Conservation (phyloP, 2,113 vertebrate species). For the Rallus limicola region DNA sequence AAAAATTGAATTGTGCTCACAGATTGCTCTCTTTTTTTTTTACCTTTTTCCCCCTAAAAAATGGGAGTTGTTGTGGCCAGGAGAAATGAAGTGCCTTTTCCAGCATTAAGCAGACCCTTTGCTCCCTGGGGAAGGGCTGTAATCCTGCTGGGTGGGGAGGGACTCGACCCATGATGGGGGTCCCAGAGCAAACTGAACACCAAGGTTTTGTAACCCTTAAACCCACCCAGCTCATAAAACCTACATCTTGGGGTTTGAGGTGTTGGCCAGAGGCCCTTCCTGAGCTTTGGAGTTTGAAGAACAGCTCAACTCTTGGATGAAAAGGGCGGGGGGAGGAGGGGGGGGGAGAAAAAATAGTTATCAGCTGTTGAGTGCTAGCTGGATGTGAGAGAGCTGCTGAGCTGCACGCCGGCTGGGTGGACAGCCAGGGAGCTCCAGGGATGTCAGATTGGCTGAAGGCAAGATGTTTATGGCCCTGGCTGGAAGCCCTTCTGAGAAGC, state of each 20-base stretch:
- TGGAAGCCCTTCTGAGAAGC: slow-evolving; percentile 52
- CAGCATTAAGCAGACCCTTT: not conserved
- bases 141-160: not conserved
- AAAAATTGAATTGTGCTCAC: slow-evolving; percentile 1
- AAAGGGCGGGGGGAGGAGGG: not conserved
- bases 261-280: not conserved
- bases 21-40: not conserved
- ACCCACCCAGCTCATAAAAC: not conserved
- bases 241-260: not conserved
- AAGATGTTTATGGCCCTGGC: slow-evolving; percentile 13
- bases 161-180: fast-evolving
- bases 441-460: slow-evolving; percentile 20
- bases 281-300: slow-evolving; percentile 3
- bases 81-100: not conserved
- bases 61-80: not conserved
- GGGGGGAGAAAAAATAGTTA: not conserved
- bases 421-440: not conserved
- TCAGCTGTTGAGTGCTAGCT: slow-evolving; percentile 42
- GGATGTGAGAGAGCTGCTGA: not conserved
- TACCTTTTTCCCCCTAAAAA: not conserved
- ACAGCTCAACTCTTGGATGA: not conserved
- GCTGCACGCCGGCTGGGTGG: not conserved
- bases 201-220: not conserved
- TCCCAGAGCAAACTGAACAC: not conserved
- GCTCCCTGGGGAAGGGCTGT: not conserved